These are phyloP conservation scores for Chelonia mydas DNA, from an alignment of 2,797 vertebrate species.

Conservation along the genomic window DNA sequence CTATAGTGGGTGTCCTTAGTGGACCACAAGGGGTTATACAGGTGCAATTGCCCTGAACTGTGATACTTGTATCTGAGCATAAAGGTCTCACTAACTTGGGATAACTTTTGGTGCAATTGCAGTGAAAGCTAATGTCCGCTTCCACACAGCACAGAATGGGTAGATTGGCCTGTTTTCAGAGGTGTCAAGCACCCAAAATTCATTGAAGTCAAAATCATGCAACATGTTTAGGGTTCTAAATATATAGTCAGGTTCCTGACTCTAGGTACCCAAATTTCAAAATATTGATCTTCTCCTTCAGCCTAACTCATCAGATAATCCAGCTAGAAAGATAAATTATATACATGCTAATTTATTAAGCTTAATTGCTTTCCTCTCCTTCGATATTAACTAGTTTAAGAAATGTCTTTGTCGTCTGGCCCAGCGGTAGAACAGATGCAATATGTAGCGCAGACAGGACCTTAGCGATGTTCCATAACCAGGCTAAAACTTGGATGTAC, in stretches of 20 bases:
- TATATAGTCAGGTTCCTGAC: neutral
- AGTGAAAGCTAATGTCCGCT: neutral
- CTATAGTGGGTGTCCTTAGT: neutral
- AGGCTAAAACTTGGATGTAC: neutral
- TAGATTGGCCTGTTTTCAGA: neutral
- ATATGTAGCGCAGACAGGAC: neutral
- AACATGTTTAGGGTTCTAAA: neutral
- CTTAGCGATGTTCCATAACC: neutral
- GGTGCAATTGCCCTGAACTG: neutral
- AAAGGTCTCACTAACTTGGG: neutral
- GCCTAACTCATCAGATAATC: neutral
- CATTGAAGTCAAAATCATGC: neutral
- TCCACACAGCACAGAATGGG: neutral
- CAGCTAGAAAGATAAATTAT: neutral
- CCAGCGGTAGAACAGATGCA: neutral
- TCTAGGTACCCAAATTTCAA: neutral
- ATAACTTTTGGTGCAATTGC: neutral
- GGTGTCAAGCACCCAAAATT: neutral
- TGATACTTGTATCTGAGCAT: neutral
- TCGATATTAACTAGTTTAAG: slow-evolving; percentile 19
- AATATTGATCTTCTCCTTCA: neutral
- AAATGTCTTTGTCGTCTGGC: neutral
- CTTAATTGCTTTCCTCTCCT: slow-evolving; percentile 16
- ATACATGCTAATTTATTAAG: neutral
- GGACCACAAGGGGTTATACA: neutral